Evolutionary conservation across 2,888 invertebrate species (phyloP).

Genomic region (Uloborus plumipes): DNA sequence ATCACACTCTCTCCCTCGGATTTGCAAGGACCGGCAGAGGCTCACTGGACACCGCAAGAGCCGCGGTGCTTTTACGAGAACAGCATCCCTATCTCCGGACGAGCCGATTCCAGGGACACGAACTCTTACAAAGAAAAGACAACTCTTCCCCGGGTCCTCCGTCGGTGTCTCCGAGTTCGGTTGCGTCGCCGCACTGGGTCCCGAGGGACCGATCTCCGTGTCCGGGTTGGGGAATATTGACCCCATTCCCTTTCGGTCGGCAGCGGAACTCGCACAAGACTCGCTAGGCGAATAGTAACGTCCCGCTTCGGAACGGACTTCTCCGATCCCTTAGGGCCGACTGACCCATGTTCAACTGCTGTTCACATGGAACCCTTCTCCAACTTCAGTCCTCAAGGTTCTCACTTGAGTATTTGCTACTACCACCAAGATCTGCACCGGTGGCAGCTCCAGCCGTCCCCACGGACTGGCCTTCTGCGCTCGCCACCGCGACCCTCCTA

Average conservation of each 20-base stretch:
- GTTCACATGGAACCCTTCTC: constrained; percentile 77
- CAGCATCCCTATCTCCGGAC: constrained; percentile 71
- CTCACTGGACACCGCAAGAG: constrained; percentile 71
- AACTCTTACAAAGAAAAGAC: constrained; percentile 73
- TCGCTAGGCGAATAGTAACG: no score
- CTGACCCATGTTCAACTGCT: constrained; percentile 73
- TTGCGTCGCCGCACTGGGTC: no score
- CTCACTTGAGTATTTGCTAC: no score
- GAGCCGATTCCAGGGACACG: constrained; percentile 72
- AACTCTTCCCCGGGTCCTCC: constrained; percentile 72
- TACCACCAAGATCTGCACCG: no score
- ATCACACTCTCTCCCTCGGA: constrained; percentile 62
- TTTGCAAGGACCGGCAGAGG: constrained; percentile 67
- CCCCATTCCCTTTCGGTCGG: no score
- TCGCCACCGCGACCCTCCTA: no score
- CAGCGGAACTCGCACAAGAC: no score
- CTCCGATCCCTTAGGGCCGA: constrained; percentile 70
- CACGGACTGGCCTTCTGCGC: no score
- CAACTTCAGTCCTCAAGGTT: constrained; percentile 53
- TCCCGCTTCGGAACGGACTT: constrained; percentile 67
- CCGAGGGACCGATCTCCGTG: no score
- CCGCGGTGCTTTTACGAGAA: constrained; percentile 71
- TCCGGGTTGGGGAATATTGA: no score
- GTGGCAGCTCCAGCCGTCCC: no score
- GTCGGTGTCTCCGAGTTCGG: no score